phyloP scores from a whole-genome alignment of 2,888 invertebrate genomes.

The Margaritifera margaritifera region DNA sequence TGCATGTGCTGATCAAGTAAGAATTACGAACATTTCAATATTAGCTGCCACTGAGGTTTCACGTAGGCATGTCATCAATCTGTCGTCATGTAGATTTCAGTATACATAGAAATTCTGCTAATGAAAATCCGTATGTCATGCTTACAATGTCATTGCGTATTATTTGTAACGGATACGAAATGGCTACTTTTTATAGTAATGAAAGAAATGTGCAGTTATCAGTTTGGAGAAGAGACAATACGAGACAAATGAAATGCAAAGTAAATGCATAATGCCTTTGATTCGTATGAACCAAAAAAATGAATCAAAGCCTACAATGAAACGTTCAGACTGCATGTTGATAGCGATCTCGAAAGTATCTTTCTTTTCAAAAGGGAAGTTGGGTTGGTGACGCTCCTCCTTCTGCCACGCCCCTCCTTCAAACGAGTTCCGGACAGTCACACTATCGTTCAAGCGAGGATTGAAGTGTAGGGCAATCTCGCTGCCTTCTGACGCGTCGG shows the following conservation, averaged over 20 bases:
- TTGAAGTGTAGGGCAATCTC: slow-evolving; percentile 57
- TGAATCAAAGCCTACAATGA: slow-evolving; percentile 33
- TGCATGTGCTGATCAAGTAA: too few species aligned
- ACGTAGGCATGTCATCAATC: too few species aligned
- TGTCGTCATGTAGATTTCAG: too few species aligned
- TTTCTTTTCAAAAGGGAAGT: slow-evolving; percentile 51
- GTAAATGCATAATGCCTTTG: neutral
- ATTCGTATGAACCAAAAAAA: neutral
- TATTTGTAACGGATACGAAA: too few species aligned
- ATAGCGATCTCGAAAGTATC: slow-evolving; percentile 50
- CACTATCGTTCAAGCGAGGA: slow-evolving; percentile 40
- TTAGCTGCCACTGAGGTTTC: too few species aligned
- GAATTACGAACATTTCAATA: too few species aligned
- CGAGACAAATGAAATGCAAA: too few species aligned
- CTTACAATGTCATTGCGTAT: too few species aligned
- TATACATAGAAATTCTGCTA: too few species aligned
- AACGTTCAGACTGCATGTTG: slow-evolving; percentile 33
- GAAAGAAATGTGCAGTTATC: neutral
- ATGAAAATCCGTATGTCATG: too few species aligned
- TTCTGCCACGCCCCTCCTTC: slow-evolving; percentile 49
- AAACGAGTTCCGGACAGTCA: slow-evolving; percentile 43
- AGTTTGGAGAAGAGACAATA: too few species aligned
- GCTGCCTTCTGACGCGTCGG: slow-evolving; percentile 37
- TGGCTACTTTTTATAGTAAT: neutral
- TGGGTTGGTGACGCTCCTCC: slow-evolving; percentile 49